Conservation (phyloP, 2,888 invertebrate species). For the Hipparchia semele region DNA sequence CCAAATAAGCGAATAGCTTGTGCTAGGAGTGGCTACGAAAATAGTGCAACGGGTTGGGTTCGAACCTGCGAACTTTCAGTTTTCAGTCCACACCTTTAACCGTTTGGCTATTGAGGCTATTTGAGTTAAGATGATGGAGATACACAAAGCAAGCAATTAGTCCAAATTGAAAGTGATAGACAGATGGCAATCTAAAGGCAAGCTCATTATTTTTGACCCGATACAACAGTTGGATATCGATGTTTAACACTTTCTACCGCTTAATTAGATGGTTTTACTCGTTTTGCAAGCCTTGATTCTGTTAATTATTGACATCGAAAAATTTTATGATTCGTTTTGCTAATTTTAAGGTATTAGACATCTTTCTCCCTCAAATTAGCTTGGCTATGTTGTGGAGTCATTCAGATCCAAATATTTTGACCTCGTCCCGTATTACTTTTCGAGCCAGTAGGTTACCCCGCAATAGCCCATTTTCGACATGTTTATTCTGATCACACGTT, state of each 20-base stretch:
- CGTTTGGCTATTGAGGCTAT: too few relatives aligned
- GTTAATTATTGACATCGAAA: slow-evolving; percentile 1
- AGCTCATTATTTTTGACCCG: slow-evolving; percentile 8
- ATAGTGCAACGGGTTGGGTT: too few relatives aligned
- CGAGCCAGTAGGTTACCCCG: too few relatives aligned
- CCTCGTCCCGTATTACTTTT: neutral
- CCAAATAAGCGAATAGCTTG: too few relatives aligned
- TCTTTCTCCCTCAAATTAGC: too few relatives aligned
- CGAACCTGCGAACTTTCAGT: too few relatives aligned
- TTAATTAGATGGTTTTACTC: slow-evolving; percentile 12
- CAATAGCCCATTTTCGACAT: neutral
- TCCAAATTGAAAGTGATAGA: slow-evolving; percentile 15
- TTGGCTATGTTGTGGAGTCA: too few relatives aligned
- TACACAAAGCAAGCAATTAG: neutral
- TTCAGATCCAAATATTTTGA: neutral
- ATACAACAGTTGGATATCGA: slow-evolving; percentile 4
- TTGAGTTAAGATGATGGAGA: too few relatives aligned
- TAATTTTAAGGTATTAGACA: neutral
- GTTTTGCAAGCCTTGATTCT: slow-evolving; percentile 2
- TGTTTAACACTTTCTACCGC: slow-evolving; percentile 19
- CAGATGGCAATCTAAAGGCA: slow-evolving; percentile 6
- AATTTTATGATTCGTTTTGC: neutral
- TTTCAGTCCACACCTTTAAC: too few relatives aligned
- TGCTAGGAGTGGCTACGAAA: too few relatives aligned
- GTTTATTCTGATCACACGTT: neutral